Conservation (phyloP, 1,140 invertebrate species). For the Scaptomyza montana region DNA sequence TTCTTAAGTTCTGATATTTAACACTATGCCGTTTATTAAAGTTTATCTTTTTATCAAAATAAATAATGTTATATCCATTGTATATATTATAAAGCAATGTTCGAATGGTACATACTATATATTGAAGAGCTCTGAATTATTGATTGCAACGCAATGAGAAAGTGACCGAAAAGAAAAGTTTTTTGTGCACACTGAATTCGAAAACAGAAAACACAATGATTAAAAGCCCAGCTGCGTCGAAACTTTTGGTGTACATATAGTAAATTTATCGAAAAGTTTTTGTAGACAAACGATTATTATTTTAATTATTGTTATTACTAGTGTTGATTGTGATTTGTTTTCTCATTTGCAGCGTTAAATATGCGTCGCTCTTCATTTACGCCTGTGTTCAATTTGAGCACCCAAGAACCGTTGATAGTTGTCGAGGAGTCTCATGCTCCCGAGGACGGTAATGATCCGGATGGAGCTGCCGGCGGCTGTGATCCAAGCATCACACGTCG, state of each 20-base stretch:
- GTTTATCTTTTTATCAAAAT: no score
- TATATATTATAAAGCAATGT: no score
- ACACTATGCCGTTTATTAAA: no score
- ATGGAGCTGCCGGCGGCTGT: slow-evolving; percentile 76
- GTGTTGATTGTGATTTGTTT: neutral
- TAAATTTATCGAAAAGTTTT: slow-evolving; percentile 35
- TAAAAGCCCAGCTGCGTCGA: slow-evolving; percentile 56
- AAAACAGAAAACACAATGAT: no score
- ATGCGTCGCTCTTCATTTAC: slow-evolving; percentile 85
- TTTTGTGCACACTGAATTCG: neutral
- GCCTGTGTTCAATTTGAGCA: slow-evolving; percentile 84
- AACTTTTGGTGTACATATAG: no score
- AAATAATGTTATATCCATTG: no score
- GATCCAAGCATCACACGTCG: slow-evolving; percentile 66
- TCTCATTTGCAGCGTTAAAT: slow-evolving; percentile 22
- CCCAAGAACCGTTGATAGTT: slow-evolving; percentile 90
- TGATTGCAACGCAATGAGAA: neutral
- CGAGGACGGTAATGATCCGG: slow-evolving; percentile 87
- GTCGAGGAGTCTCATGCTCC: slow-evolving; percentile 89
- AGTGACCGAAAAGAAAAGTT: slow-evolving; percentile 2
- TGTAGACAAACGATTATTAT: slow-evolving; percentile 4
- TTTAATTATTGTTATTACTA: neutral
- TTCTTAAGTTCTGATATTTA: no score
- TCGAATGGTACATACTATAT: no score
- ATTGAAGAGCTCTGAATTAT: neutral